Evolutionary conservation across 2,888 invertebrate genomes (phyloP).

Genomic region (Trachelus iudaicus): DNA sequence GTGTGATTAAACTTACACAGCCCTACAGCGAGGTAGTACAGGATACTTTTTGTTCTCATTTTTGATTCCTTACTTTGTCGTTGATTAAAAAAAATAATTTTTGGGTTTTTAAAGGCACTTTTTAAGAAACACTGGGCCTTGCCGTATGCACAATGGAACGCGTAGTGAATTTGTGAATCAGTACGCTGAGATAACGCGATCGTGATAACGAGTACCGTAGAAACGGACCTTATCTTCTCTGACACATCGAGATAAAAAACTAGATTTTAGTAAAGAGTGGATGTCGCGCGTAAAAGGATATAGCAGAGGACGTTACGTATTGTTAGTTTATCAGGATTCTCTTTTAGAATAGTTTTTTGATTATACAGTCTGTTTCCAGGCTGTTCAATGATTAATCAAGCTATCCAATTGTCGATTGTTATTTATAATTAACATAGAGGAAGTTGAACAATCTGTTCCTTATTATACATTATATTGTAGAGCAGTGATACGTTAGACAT

Average conservation of each 20-base stretch:
- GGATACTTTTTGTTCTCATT: constrained; percentile 44
- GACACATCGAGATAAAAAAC: constrained; percentile 44
- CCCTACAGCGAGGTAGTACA: constrained; percentile 52
- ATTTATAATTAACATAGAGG: not conserved
- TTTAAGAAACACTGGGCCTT: not conserved
- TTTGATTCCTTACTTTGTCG: constrained; percentile 18
- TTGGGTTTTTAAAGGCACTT: not conserved
- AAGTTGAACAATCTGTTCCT: not conserved
- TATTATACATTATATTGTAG: not conserved
- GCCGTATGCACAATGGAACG: constrained; percentile 11
- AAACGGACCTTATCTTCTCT: constrained; percentile 45
- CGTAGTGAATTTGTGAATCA: constrained; percentile 49
- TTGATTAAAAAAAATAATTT: not conserved
- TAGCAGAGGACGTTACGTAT: not conserved
- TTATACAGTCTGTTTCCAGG: not conserved
- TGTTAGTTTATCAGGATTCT: not conserved
- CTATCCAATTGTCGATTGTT: not conserved
- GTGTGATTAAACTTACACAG: constrained; percentile 48
- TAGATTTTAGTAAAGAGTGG: not conserved
- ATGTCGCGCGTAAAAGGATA: not conserved
- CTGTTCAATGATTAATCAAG: not conserved
- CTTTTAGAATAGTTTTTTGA: not conserved
- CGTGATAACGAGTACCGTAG: constrained; percentile 42
- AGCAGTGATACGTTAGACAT: not conserved
- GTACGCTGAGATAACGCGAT: constrained; percentile 44